phyloP scores from a whole-genome alignment of 2,888 invertebrate genomes.

The Lysandra bellargus region DNA sequence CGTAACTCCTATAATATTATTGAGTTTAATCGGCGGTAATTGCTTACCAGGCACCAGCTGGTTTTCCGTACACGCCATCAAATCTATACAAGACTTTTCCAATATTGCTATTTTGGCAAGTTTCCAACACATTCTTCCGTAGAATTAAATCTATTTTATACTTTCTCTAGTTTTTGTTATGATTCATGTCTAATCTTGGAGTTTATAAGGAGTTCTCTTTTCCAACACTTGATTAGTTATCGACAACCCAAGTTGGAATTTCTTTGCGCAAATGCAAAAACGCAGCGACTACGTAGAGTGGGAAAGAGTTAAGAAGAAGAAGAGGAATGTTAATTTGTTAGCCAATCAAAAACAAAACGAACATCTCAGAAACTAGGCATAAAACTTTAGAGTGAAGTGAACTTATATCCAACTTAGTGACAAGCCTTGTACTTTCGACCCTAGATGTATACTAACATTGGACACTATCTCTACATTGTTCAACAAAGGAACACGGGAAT shows the following conservation, averaged over 20 bases:
- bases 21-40: no score
- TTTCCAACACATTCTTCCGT: not conserved
- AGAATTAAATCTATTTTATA: not conserved
- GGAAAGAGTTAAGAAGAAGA: no score
- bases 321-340: no score
- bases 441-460: not conserved
- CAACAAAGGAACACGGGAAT: constrained; percentile 39
- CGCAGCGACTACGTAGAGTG: no score
- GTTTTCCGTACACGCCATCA: no score
- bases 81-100: not conserved
- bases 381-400: not conserved
- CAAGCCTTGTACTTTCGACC: not conserved
- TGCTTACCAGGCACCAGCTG: no score
- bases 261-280: no score
- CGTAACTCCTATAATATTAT: no score
- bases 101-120: not conserved
- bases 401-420: not conserved
- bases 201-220: not conserved
- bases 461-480: constrained; percentile 38
- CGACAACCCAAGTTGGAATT: no score
- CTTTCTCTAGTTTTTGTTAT: not conserved
- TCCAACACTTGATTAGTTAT: no score
- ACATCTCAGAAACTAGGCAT: no score
- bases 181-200: not conserved
- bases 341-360: no score